Conservation (phyloP, 2,888 invertebrate genomes). For the Listrodromus nycthemerus region DNA sequence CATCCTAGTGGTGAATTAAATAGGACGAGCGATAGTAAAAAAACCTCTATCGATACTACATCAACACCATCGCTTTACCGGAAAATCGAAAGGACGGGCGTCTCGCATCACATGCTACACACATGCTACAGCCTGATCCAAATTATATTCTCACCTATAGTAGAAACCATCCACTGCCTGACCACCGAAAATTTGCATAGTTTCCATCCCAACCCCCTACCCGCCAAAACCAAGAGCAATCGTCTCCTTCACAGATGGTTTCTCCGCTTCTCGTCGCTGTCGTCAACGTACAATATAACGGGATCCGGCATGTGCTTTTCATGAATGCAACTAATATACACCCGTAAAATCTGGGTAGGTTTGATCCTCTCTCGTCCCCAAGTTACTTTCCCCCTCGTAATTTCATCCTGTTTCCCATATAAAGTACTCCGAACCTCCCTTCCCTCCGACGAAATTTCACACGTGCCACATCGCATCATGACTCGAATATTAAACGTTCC, state of each 20-base stretch:
- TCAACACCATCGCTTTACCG: neutral
- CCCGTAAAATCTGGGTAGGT: constrained; percentile 51
- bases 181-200: constrained; percentile 51
- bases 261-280: neutral
- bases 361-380: constrained; percentile 20
- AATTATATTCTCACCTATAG: constrained; percentile 38
- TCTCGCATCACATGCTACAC: constrained; percentile 20
- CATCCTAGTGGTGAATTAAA: neutral
- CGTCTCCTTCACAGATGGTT: neutral
- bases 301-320: constrained; percentile 33
- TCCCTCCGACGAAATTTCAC: constrained; percentile 55
- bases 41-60: neutral
- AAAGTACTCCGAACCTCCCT: constrained; percentile 3
- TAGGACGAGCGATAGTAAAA: neutral
- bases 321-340: constrained; percentile 52
- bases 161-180: constrained; percentile 2
- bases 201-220: constrained; percentile 32
- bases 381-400: neutral
- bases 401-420: neutral
- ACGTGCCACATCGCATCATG: constrained; percentile 59
- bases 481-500: constrained; percentile 67
- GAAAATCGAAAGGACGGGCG: neutral
- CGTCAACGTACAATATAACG: neutral
- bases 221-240: constrained; percentile 36
- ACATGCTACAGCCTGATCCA: constrained; percentile 24